Base-by-base conservation (phyloP, 2,888 invertebrate genomes). In the Melinopterus prodromus region DNA sequence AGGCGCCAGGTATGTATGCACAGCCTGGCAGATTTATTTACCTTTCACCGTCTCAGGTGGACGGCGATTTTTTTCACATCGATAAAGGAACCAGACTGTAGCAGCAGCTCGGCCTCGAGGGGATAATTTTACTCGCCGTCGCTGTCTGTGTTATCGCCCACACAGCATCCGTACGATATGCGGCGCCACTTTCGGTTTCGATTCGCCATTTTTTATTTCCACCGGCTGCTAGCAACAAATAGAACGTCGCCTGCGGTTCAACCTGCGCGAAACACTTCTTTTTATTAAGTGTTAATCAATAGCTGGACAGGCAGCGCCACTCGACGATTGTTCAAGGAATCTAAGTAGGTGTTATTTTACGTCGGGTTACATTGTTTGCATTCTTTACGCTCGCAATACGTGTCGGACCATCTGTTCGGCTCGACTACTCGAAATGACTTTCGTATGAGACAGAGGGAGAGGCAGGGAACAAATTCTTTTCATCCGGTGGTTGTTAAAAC, bases 1-100 rank as follows among this genome's bases (percentile, higher is more conserved):
- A 82, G 83, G 83, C 83, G 83, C 83, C 83, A 83, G 83, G 78
- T 80, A 78, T 81, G 80, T 78, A 74, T n/a, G 74, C 74, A 36
- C 81, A 72, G 78, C 77, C 70, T 76, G 77, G 69, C 77, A 70
- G 81, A 82, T 83, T 82, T 82, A 83, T 82, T 79, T 78, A 81
- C 83, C 83, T 83, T 83, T 82, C 83, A 82, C 83, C 80, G 77
- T 81, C 81, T 81, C 81, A 81, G 81, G 81, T 81, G 81, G 69
- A 81, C 26, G 71, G 16, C 6, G 9, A 15, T 35, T 35, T 37
- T 74, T 74, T 74, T 37, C 74, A 36, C 26, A 36, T 74, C 36
- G 74, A 74, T 37, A 36, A 36, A n/a, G 53, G 7, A 12, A 16
- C 71, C 12, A 70, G 35, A n/a, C n/a, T 74, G 53, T 12, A 53